A percentile compares a stretch with the other conserved stretches of the same genome.
Conservation (phyloP, 2,888 invertebrate species). For the Drosophila mulleri region DNA sequence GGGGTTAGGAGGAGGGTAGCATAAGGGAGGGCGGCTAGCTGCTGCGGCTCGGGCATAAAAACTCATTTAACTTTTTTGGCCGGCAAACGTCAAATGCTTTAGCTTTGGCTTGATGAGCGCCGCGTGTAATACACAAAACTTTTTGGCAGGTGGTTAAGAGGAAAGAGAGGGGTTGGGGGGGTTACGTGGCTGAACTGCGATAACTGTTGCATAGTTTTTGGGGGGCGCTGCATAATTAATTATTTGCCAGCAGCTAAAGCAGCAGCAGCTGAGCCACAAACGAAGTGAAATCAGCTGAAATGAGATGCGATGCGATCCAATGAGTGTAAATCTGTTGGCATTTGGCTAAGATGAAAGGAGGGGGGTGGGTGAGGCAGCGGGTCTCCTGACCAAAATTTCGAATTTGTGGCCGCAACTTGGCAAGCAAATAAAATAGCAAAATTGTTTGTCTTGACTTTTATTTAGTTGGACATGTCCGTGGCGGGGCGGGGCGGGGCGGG, state of each 20-base stretch:
- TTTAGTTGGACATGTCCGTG: conserved; percentile 64
- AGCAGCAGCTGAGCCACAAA: conserved; percentile 30
- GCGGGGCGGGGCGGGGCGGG: not conserved
- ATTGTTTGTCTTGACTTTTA: conserved; percentile 70
- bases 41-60: conserved; percentile 64
- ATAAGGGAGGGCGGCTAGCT: not conserved
- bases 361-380: not conserved
- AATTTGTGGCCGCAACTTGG: conserved; percentile 67
- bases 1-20: not conserved
- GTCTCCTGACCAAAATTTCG: conserved; percentile 47
- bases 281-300: conserved; percentile 47
- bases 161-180: too few species aligned
- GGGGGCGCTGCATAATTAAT: conserved; percentile 71
- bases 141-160: conserved; percentile 59
- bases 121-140: conserved; percentile 69
- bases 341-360: not conserved
- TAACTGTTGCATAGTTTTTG: conserved; percentile 77
- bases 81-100: conserved; percentile 73
- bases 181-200: conserved; percentile 27
- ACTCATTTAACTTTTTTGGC: conserved; percentile 81
- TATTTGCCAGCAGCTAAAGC: conserved; percentile 51
- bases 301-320: conserved; percentile 35
- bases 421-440: conserved; percentile 70
- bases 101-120: conserved; percentile 49
- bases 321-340: conserved; percentile 51